Evolutionary conservation across 2,113 vertebrate species (phyloP).

Genomic region (Catharus minimus): DNA sequence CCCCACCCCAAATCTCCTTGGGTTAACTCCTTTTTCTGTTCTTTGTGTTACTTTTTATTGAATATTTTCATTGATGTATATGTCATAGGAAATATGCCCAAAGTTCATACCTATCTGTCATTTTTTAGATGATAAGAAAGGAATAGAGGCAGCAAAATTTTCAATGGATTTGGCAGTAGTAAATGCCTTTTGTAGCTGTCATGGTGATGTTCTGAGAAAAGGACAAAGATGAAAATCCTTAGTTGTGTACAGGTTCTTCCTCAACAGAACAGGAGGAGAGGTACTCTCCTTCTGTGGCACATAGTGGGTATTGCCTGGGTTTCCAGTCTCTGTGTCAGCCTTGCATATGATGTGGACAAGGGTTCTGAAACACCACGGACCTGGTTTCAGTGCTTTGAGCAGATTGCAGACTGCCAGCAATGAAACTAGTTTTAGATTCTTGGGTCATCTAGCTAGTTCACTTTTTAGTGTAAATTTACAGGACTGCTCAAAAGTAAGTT

Average conservation of each 20-base stretch:
- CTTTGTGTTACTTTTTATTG: slow-evolving; percentile 26
- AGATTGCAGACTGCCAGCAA: neutral
- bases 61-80: neutral
- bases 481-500: neutral
- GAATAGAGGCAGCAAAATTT: neutral
- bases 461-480: neutral
- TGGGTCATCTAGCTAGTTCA: neutral
- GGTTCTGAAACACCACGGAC: neutral
- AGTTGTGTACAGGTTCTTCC: neutral
- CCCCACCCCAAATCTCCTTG: neutral
- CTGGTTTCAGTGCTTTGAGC: neutral
- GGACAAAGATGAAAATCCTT: neutral
- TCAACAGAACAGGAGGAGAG: neutral
- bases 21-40: neutral
- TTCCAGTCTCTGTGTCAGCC: neutral
- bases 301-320: neutral
- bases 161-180: neutral
- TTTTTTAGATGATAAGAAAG: neutral
- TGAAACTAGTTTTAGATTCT: neutral
- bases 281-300: neutral
- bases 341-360: neutral
- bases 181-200: slow-evolving; percentile 25
- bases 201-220: neutral
- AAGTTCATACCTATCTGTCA: neutral
- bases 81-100: neutral